These are phyloP conservation scores for Drosophila ezoana DNA, from an alignment of 2,888 invertebrate species.

Conservation along the genomic window DNA sequence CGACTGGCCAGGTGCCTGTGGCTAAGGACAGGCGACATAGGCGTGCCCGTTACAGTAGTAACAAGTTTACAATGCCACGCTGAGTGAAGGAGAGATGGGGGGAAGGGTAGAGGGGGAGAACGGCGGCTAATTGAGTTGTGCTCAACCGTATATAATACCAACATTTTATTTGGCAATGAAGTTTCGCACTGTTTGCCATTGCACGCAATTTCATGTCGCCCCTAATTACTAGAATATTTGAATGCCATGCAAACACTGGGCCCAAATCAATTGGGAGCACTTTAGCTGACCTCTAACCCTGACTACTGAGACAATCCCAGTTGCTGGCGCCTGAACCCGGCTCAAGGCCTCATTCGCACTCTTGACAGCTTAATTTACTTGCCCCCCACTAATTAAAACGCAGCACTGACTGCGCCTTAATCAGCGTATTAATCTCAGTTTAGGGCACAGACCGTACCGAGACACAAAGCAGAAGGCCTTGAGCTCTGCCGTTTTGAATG, in stretches of 20 bases:
- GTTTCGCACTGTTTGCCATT: slow-evolving; percentile 36
- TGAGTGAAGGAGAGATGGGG: no score
- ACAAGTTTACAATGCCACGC: slow-evolving; percentile 56
- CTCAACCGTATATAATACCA: slow-evolving; percentile 44
- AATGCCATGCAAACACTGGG: slow-evolving; percentile 36
- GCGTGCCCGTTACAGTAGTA: slow-evolving; percentile 40
- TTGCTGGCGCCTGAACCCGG: slow-evolving; percentile 34
- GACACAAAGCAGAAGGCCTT: slow-evolving; percentile 11
- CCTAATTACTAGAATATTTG: slow-evolving; percentile 50
- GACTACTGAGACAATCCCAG: neutral
- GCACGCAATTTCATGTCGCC: slow-evolving; percentile 52
- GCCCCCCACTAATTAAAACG: slow-evolving; percentile 61
- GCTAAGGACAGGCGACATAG: slow-evolving; percentile 17
- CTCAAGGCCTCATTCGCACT: slow-evolving; percentile 53
- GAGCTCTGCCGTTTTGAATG: slow-evolving; percentile 17
- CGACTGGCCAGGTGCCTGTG: slow-evolving; percentile 3
- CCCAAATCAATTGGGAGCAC: slow-evolving; percentile 37
- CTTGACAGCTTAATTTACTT: slow-evolving; percentile 68
- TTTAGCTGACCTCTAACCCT: slow-evolving; percentile 21
- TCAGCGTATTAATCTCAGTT: slow-evolving; percentile 68
- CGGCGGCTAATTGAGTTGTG: slow-evolving; percentile 68
- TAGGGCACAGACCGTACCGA: slow-evolving; percentile 27
- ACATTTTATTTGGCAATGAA: slow-evolving; percentile 53
- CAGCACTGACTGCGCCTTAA: slow-evolving; percentile 56
- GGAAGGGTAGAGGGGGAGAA: neutral